Conservation (phyloP, 2,797 vertebrate species). For the Periophthalmus magnuspinnatus region DNA sequence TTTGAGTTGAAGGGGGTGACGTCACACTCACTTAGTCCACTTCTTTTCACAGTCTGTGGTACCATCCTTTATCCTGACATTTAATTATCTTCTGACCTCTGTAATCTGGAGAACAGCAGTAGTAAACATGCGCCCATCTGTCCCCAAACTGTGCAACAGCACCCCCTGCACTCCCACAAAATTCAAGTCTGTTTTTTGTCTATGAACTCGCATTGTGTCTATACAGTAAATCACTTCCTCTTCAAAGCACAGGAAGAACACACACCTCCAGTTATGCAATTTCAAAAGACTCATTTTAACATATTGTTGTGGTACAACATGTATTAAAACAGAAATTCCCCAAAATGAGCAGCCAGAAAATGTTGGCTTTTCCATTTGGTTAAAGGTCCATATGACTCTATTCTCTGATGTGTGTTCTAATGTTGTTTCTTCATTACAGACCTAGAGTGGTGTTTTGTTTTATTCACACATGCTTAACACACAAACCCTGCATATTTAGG, state of each 20-base stretch:
- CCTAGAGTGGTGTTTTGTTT: too few relatives aligned
- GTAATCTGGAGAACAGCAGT: conserved; percentile 36
- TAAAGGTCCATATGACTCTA: too few relatives aligned
- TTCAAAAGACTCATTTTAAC: background rate
- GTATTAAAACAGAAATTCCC: background rate
- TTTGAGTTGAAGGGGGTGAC: too few relatives aligned
- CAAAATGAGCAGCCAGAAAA: too few relatives aligned
- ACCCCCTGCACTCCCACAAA: conserved; percentile 51
- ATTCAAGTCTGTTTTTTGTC: conserved; percentile 68
- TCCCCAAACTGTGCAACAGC: conserved; percentile 61
- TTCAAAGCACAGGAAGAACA: conserved; percentile 64
- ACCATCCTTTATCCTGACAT: conserved; percentile 27
- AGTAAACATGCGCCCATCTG: conserved; percentile 42
- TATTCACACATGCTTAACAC: too few relatives aligned
- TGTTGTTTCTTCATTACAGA: too few relatives aligned
- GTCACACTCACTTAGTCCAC: too few relatives aligned
- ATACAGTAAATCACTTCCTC: conserved; percentile 39
- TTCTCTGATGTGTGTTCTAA: too few relatives aligned
- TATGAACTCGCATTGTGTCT: conserved; percentile 34
- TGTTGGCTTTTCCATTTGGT: too few relatives aligned
- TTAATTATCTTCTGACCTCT: conserved; percentile 35
- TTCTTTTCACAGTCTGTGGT: too few relatives aligned
- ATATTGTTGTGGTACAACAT: conserved; percentile 3
- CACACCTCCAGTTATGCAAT: conserved; percentile 14
- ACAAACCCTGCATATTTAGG: too few relatives aligned